Base-by-base conservation (phyloP, 2,888 invertebrate species). In the Calephelis perditalis region DNA sequence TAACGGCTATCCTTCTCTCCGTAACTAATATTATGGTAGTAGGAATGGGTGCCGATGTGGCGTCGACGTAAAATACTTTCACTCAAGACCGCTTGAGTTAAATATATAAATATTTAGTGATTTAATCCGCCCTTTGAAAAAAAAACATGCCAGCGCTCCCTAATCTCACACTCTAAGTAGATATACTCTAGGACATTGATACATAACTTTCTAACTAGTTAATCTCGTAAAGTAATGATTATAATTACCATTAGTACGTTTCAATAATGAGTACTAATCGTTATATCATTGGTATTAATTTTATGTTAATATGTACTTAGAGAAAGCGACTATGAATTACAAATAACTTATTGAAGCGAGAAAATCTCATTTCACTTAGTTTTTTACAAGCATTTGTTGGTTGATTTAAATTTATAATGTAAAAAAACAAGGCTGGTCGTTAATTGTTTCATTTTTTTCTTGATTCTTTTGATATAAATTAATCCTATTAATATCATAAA, bases 241-340 rank as follows among this genome's bases (percentile, higher is more conserved):
- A 4, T 15, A 15, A 49, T 49, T 49, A 49, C 9, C 49, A 49
- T 49, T 49, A 49, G 15, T 15, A 49, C 49, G 15, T 47, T 49
- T 15, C 49, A 5, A 35, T 35, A 52, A 26, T 26, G 52, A 52
- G 52, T 35, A 11, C 52, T 26, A 52, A 52, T 52, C 52, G 52
- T 52, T 52, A 2, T 35, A 52, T 52, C 35, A 52, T 11, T 11
- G 6, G 52, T 11, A 52, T 52, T 52, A 52, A 26, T 49, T 26
- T 52, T 35, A 52, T 52, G 52, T 35, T 52, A 52, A 52, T 11
- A 26, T 52, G 52, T 35, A 52, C 11, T 35, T 1, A 26, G 52
- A 52, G 52, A 52, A 26, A 52, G 52, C 35, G 10, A 35, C 9
- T 52, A 52, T 52, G 52, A 52, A 52, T 52, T 52, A 52, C 52